Evolutionary conservation across 2,797 vertebrate genomes (phyloP), one percentile per base, ranked within the genome.

Genomic region (Serranus cabrilla): DNA sequence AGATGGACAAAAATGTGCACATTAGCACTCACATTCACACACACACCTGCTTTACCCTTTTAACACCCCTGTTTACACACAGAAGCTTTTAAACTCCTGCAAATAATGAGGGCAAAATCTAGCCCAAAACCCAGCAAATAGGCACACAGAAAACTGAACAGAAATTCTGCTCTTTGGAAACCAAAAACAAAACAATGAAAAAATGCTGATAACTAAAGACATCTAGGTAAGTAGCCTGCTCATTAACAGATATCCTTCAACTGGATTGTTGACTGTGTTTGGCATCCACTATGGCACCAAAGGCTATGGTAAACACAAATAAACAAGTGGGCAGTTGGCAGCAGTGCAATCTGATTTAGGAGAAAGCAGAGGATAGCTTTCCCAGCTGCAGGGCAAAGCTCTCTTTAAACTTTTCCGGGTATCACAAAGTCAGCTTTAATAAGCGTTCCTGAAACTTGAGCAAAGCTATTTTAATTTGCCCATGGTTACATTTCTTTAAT

Each of bases 261-360:
- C 63, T 72, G 52, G 9, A 78, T 31, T 68, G 65, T 83, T 83
- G 81, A 63, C 68, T 54, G 47, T 34, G 76, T 59, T 58, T 89
- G 78, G 76, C 80, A 72, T 65, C 56, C 59, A 39, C 23, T 34
- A 20, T 7, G 6, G 57, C 76, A 84, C 80, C 59, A 62, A 78
- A 68, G 76, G 81, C 81, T 45, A 50, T 37, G 34, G 54, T 56
- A 55, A 80, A 71, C 76, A 74, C 63, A 81, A 76, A 86, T 67
- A 79, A 82, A 82, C 63, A 85, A 85, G 73, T 72, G 68, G 73
- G 60, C 69, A 78, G 68, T 82, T 88, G 86, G 84, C 84, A 71
- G 81, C 18, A 4, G 63, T 63, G 50, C 34, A 74, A 73, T 84
- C 57, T 83, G 65, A 83, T 87, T 87, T 72, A 76, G 45, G 21